A percentile compares a stretch with the other conserved stretches of the same genome.
Evolutionary conservation across 2,888 invertebrate genomes (phyloP).

Genomic region (Cacoxenus indagator): DNA sequence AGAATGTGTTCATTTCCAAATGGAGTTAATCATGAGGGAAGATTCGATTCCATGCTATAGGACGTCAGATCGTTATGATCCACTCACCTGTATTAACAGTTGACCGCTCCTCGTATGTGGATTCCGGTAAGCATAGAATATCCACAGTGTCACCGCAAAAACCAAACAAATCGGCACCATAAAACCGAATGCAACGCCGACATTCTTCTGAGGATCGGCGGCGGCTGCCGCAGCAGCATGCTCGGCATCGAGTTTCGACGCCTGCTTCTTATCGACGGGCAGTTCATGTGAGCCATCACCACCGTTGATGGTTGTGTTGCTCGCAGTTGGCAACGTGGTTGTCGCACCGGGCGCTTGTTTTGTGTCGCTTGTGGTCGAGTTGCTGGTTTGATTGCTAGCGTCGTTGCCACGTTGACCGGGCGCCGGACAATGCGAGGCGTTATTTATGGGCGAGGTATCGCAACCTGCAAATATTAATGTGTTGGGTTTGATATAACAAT

Average conservation of each 20-base stretch:
- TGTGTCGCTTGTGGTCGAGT: background rate
- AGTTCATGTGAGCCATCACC: constrained; percentile 9
- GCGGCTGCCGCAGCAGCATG: constrained; percentile 16
- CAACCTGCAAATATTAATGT: constrained; percentile 61
- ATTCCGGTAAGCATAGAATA: constrained; percentile 94
- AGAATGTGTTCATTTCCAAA: no score
- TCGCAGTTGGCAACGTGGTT: constrained; percentile 19
- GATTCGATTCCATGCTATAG: no score
- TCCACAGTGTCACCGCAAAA: constrained; percentile 82
- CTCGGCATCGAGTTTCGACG: no score
- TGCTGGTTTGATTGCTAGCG: constrained; percentile 49
- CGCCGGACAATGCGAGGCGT: constrained; percentile 57
- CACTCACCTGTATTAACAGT: constrained; percentile 92
- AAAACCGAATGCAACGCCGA: constrained; percentile 75
- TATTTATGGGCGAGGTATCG: constrained; percentile 54
- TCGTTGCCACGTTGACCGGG: constrained; percentile 68
- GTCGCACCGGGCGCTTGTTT: constrained; percentile 18
- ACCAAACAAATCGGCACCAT: constrained; percentile 80
- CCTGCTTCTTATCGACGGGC: background rate
- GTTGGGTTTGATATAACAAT: background rate
- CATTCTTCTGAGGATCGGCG: constrained; percentile 53
- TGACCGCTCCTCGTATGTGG: constrained; percentile 97
- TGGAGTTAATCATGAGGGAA: no score
- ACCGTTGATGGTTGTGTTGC: background rate
- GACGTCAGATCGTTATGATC: background rate